Evolutionary conservation across 2,888 invertebrate genomes (phyloP), one percentile per base, ranked within the genome.

Genomic region (Prosapia bicincta): DNA sequence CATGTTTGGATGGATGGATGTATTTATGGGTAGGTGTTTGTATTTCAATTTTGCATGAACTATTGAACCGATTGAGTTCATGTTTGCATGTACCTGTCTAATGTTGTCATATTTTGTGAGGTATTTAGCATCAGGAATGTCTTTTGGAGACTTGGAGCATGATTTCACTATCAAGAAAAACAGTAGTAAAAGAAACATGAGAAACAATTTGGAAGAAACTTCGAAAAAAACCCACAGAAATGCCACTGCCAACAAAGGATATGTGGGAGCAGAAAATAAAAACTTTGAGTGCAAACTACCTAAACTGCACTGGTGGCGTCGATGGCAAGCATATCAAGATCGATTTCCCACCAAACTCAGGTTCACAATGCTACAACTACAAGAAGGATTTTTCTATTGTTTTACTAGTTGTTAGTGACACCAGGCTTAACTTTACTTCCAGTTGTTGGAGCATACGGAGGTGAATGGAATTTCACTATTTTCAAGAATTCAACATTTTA

Each of bases 351-450:
- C 66, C 24, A 66, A 66, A 66, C 13, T 66, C 66, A 9, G 24
- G 66, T 13, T 66, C 66, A 66, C 20, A 66, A n/a, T 66, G 66
- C 66, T 9, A 9, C 66, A 66, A 66, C 23, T 66, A 66, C 66
- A 66, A 66, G 38, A 38, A 38, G 10, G 66, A 30, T 38, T 75
- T 25, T n/a, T n/a, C n/a, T n/a, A n/a, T n/a, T n/a, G n/a, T n/a
- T n/a, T n/a, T n/a, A n/a, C n/a, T n/a, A n/a, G 71, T 72, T 28
- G 67, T 75, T 13, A 66, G 71, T 67, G 71, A 72, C 26, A 67
- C 75, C 26, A 75, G 72, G 66, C 67, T 71, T 26, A 75, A 75
- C 66, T 75, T 75, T 66, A 38, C 66, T 25, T 65, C 65, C 13
- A 66, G 75, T 72, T 32, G 75, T 71, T 20, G 75, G 71, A 24